Evolutionary conservation across 35 echinoderm and acorn worm species (phyloP).

Genomic region (Apostichopus californicus): DNA sequence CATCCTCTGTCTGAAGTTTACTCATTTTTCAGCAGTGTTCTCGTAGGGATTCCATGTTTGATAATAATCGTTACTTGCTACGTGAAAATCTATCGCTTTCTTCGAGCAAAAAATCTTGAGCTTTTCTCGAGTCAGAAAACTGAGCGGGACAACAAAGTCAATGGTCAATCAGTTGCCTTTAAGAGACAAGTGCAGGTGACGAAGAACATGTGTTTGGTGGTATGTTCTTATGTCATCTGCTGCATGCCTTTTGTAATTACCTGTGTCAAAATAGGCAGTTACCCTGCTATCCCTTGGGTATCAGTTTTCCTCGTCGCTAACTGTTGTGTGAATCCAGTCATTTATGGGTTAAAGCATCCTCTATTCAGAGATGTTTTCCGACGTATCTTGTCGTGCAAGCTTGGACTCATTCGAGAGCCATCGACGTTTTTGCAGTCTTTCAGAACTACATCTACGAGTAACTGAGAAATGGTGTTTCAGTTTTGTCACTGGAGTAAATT

Average conservation of each 20-base stretch:
- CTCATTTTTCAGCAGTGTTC: background rate
- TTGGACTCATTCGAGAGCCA: constrained; percentile 19
- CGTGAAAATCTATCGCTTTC: background rate
- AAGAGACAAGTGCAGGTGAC: constrained; percentile 15
- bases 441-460: background rate
- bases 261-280: background rate
- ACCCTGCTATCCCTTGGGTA: constrained; percentile 18
- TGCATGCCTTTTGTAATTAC: constrained; percentile 13
- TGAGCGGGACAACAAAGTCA: background rate
- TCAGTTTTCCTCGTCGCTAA: constrained; percentile 40
- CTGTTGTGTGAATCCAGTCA: constrained; percentile 52
- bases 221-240: constrained; percentile 34
- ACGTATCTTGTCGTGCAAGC: constrained; percentile 39
- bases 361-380: constrained; percentile 57
- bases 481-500: no score
- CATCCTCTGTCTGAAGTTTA: background rate
- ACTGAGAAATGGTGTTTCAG: no score
- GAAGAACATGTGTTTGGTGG: constrained; percentile 9
- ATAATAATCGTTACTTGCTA: background rate
- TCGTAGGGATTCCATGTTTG: background rate
- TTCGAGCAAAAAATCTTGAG: background rate
- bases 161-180: background rate
- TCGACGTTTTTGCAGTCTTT: constrained; percentile 46
- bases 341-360: constrained; percentile 60
- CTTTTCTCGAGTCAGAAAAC: background rate